Evolutionary conservation across 1,140 invertebrate genomes (phyloP), one percentile per base, ranked within the genome.

Genomic region (Pantala flavescens): DNA sequence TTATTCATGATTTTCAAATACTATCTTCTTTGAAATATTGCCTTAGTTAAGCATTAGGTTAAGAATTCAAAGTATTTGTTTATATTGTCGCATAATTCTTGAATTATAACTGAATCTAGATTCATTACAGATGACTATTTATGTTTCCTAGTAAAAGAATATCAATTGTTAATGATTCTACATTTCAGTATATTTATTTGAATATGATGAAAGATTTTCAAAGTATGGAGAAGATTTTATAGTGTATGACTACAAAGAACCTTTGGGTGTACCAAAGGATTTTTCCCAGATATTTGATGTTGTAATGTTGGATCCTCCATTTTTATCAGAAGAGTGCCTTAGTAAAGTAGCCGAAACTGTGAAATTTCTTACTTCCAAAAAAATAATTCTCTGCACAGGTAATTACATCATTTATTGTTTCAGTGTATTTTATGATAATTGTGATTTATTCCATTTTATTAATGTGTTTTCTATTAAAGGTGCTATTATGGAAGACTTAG

Each of bases 291-390:
- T 82, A 24, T 98, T 92, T 84, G 93, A 97, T 82, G 78, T 98
- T 21, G 90, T 98, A 2, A 85, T 98, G 74, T 93, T 91, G 0
- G 96, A 98, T 86, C 96, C 97, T 14, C 97, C 97, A 14, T 98
- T 97, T 84, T 83, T 98, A 9, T 93, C 94, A 0, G 90, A 95
- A 78, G 96, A 98, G 83, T 98, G 97, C 84, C 85, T 98, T 21
- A 87, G 87, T 2, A 97, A 97, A 84, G 91, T 89, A 24, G 87
- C 93, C 0, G 81, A 87, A 63, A 95, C 96, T 0, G 88, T 97
- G 7, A 90, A 90, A 77, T 88, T 88, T 78, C 80, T 98, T 70
- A 81, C 88, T 0, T 93, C 93, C 80, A 84, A 88, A 7, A 93
- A 96, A 80, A 88, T 98, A 71, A 86, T 98, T 42, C 82, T 98